These are phyloP conservation scores for Scaptodrosophila lebanonensis DNA, from an alignment of 1,140 invertebrate species.

Conservation along the genomic window DNA sequence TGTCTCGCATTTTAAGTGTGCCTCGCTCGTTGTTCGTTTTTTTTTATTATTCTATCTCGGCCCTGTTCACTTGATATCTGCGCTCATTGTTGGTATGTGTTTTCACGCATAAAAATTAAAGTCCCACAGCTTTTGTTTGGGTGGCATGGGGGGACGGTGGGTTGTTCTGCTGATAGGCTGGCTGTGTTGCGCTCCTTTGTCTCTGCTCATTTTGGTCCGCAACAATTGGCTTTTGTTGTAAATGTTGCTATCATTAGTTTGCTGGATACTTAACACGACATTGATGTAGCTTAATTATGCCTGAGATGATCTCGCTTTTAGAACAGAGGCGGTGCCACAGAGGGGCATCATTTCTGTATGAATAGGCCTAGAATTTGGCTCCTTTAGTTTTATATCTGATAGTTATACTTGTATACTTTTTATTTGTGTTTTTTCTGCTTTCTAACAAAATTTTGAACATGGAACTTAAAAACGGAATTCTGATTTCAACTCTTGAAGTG, in stretches of 20 bases:
- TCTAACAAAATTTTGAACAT: too few species aligned
- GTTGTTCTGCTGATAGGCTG: neutral
- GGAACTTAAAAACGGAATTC: too few species aligned
- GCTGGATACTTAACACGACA: conserved; percentile 69
- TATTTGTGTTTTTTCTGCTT: too few species aligned
- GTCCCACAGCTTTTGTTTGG: conserved; percentile 48
- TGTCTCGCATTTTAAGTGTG: conserved; percentile 71
- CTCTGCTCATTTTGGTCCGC: conserved; percentile 6
- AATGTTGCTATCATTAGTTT: conserved; percentile 70
- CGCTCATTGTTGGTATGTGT: conserved; percentile 49
- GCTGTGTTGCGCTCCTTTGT: neutral
- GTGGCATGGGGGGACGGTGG: neutral
- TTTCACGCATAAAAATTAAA: conserved; percentile 75
- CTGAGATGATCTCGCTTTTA: conserved; percentile 33
- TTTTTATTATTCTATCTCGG: conserved; percentile 12
- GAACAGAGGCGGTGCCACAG: neutral
- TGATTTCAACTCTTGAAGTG: too few species aligned
- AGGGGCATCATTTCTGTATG: neutral
- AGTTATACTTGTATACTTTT: too few species aligned
- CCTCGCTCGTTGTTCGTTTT: conserved; percentile 21
- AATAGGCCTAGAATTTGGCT: neutral
- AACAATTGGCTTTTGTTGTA: conserved; percentile 69
- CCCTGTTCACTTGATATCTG: conserved; percentile 2
- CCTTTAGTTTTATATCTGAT: too few species aligned
- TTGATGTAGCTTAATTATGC: conserved; percentile 74